Conservation (phyloP, 2,888 invertebrate genomes). For the Polydesmus complanatus region DNA sequence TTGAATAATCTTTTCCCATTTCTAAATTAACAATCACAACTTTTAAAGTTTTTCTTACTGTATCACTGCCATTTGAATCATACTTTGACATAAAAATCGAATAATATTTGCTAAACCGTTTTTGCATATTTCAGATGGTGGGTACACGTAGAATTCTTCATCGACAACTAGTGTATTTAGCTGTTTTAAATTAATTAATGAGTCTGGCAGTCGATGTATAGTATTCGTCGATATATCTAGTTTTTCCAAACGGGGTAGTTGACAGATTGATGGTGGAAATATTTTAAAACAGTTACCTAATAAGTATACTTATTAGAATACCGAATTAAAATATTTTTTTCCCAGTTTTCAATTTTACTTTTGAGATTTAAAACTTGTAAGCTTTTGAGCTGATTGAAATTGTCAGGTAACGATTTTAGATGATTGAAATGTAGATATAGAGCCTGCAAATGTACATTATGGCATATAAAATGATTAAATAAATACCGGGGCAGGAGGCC, state of each 20-base stretch:
- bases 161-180: slow-evolving; percentile 9
- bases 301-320: not conserved
- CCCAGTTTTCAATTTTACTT: not conserved
- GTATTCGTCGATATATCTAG: slow-evolving; percentile 11
- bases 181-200: slow-evolving; percentile 1
- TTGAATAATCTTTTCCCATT: not conserved
- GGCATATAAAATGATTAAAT: not conserved
- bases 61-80: not conserved
- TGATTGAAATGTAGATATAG: slow-evolving; percentile 12
- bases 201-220: slow-evolving; percentile 1
- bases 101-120: slow-evolving; percentile 12
- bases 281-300: slow-evolving; percentile 13
- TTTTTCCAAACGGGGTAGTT: slow-evolving; percentile 6
- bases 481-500: too few species aligned
- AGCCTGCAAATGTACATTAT: not conserved
- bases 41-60: not conserved
- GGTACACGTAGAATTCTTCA: slow-evolving; percentile 5
- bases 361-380: slow-evolving; percentile 10
- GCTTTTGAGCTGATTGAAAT: slow-evolving; percentile 6
- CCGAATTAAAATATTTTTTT: not conserved
- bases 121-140: slow-evolving; percentile 9
- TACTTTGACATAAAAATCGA: slow-evolving; percentile 13
- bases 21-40: not conserved
- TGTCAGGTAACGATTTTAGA: slow-evolving; percentile 10
- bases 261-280: slow-evolving; percentile 14